Percentiles rank a stretch among this genome's conserved stretches.
These are phyloP conservation scores for Penaeus japonicus DNA, from an alignment of 1,140 invertebrate genomes.

Conservation along the genomic window DNA sequence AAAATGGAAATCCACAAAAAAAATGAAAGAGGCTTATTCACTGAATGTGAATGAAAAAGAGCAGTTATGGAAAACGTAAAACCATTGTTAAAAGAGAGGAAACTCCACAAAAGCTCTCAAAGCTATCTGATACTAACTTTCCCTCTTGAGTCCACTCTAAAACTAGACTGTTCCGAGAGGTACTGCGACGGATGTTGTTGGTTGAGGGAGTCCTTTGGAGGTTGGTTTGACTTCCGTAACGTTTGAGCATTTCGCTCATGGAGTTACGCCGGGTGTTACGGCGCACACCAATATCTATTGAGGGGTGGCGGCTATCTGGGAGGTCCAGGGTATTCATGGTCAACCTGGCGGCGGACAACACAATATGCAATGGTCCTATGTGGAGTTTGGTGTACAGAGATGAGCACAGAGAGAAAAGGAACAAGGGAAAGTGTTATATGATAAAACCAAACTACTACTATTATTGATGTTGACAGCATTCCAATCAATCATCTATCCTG, in stretches of 20 bases:
- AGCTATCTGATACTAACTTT: slow-evolving; percentile 34
- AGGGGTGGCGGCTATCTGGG: slow-evolving; percentile 30
- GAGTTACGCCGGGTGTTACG: slow-evolving; percentile 52
- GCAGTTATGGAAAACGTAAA: neutral
- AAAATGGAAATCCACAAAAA: too few species aligned
- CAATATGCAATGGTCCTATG: neutral
- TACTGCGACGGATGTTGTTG: slow-evolving; percentile 39
- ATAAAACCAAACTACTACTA: neutral
- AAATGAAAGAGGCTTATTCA: too few species aligned
- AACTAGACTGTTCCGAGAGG: slow-evolving; percentile 48
- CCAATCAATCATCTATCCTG: too few species aligned
- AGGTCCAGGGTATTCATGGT: slow-evolving; percentile 15
- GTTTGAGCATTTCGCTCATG: slow-evolving; percentile 46
- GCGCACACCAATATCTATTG: slow-evolving; percentile 28
- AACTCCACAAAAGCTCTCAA: slow-evolving; percentile 3
- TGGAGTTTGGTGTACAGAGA: neutral
- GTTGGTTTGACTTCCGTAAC: slow-evolving; percentile 35
- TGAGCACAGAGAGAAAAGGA: slow-evolving; percentile 2
- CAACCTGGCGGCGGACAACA: neutral
- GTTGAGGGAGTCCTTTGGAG: neutral
- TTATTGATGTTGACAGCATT: neutral
- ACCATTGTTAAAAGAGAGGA: neutral
- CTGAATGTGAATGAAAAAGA: neutral
- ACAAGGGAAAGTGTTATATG: neutral
- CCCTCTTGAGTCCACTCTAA: slow-evolving; percentile 52